Conservation (phyloP, 2,113 vertebrate genomes). For the Campylorhamphus procurvoides region DNA sequence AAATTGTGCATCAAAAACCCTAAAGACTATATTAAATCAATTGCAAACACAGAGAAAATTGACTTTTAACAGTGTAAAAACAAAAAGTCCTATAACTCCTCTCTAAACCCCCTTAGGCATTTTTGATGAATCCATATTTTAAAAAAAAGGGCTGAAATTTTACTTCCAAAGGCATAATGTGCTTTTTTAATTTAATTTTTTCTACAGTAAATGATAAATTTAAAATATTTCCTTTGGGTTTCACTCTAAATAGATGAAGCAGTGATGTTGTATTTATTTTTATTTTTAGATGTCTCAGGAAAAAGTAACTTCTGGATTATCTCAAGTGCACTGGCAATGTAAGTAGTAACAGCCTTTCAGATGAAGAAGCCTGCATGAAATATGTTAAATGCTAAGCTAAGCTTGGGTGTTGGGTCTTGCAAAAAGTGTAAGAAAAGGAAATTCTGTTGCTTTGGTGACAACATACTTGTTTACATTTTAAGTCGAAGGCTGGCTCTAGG, state of each 20-base stretch:
- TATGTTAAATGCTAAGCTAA: conserved; percentile 36
- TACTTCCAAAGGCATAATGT: conserved; percentile 56
- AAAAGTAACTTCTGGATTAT: conserved; percentile 62
- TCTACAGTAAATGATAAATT: conserved; percentile 67
- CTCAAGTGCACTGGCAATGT: conserved; percentile 48
- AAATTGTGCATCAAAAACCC: conserved; percentile 5
- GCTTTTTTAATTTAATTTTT: neutral
- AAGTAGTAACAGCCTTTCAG: conserved; percentile 52
- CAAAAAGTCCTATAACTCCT: conserved; percentile 8
- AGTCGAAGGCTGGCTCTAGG: neutral
- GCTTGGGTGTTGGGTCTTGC: neutral
- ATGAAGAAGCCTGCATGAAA: conserved; percentile 19
- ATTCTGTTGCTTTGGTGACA: conserved; percentile 24
- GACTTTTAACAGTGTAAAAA: conserved; percentile 55
- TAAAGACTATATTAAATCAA: conserved; percentile 49
- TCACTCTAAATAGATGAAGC: conserved; percentile 71
- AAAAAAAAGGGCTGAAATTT: conserved; percentile 66
- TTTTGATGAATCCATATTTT: conserved; percentile 65
- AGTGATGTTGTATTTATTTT: conserved; percentile 57
- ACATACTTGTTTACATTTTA: conserved; percentile 1
- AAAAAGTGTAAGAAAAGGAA: conserved; percentile 20
- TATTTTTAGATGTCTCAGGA: conserved; percentile 44
- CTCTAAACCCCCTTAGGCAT: conserved; percentile 39
- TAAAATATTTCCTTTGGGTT: conserved; percentile 73
- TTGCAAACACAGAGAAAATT: conserved; percentile 35